A percentile compares a stretch with the other conserved stretches of the same genome.
Conservation (phyloP, 2,113 vertebrate genomes). For the Porphyrio hochstetteri region DNA sequence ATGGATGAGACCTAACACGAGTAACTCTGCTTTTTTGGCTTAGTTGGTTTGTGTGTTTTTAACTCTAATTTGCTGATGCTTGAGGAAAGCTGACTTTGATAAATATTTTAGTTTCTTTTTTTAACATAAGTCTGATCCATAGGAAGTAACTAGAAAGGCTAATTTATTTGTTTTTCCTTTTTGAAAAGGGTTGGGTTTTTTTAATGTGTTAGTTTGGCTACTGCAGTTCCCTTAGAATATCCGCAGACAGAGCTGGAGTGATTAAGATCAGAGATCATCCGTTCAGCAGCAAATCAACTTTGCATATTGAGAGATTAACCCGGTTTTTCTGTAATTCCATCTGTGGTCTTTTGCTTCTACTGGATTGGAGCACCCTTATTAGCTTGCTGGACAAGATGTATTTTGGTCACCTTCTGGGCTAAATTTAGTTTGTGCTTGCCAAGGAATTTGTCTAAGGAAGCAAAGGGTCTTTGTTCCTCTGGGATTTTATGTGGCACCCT, state of each 20-base stretch:
- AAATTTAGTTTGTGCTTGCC: not conserved
- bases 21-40: not conserved
- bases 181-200: not conserved
- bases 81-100: not conserved
- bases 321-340: slow-evolving; percentile 11
- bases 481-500: not conserved
- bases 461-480: not conserved
- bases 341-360: slow-evolving; percentile 1
- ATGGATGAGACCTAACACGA: not conserved
- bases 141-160: not conserved
- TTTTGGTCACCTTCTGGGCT: not conserved
- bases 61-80: not conserved
- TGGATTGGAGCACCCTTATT: not conserved
- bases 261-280: slow-evolving; percentile 53
- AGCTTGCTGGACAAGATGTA: not conserved
- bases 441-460: not conserved
- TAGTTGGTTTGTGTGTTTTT: not conserved
- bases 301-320: slow-evolving; percentile 58
- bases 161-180: not conserved
- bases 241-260: not conserved
- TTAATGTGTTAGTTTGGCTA: not conserved
- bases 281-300: slow-evolving; percentile 41
- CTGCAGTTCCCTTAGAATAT: not conserved
- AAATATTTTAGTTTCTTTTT: slow-evolving; percentile 25
- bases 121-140: not conserved